These are phyloP conservation scores for Dorcus hopei DNA, from an alignment of 2,888 invertebrate species.

Conservation along the genomic window DNA sequence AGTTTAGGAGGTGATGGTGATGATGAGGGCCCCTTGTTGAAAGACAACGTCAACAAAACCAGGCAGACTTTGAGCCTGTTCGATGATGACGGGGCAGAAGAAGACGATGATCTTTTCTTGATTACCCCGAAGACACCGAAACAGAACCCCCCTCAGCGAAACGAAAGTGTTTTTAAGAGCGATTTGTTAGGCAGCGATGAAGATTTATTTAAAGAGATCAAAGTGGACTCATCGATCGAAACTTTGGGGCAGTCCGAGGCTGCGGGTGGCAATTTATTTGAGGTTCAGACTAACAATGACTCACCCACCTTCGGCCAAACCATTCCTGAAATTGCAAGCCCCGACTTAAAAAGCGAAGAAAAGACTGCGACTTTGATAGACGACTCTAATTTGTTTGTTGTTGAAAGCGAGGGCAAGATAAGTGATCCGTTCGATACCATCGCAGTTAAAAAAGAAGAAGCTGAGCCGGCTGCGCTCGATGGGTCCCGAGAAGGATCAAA, in stretches of 20 bases:
- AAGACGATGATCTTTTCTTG: not conserved
- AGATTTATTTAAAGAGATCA: not conserved
- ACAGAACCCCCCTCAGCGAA: not conserved
- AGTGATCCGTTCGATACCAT: not conserved
- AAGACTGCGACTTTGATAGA: too few species aligned
- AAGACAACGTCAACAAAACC: not conserved
- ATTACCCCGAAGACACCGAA: not conserved
- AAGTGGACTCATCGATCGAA: not conserved
- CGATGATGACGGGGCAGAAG: constrained; percentile 8
- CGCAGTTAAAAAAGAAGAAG: too few species aligned
- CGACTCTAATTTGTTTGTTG: too few species aligned
- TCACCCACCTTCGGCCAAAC: too few species aligned
- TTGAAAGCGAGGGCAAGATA: not conserved
- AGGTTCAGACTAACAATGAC: not conserved
- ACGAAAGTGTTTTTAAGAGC: not conserved
- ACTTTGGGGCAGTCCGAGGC: not conserved
- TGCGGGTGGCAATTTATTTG: not conserved
- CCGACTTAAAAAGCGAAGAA: too few species aligned
- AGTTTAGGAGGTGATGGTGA: not conserved
- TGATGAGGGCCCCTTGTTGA: not conserved
- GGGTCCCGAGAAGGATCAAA: not conserved
- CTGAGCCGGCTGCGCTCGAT: too few species aligned
- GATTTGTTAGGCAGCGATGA: not conserved
- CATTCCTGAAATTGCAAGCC: too few species aligned
- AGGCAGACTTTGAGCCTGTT: constrained; percentile 6